phyloP scores from a whole-genome alignment of 2,113 vertebrate species.

The Vimba vimba region DNA sequence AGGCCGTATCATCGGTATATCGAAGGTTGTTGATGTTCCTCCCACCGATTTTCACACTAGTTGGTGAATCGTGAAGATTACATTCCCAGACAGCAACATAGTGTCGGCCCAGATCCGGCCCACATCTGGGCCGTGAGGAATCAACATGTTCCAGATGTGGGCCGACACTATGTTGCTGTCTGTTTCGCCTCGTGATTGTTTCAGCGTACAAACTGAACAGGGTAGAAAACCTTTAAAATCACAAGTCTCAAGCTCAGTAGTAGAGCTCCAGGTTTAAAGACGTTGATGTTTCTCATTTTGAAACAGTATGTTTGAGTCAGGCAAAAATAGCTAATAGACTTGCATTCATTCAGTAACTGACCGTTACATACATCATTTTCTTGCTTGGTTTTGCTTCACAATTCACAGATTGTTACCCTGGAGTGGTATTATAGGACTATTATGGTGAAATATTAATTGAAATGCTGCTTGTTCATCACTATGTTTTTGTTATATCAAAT shows the following conservation, averaged over 20 bases:
- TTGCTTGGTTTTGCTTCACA: background rate
- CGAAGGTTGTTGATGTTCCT: background rate
- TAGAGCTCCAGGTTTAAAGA: background rate
- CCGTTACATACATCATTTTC: no score
- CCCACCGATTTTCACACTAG: background rate
- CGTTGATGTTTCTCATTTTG: background rate
- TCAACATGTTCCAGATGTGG: no score
- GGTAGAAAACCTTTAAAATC: background rate
- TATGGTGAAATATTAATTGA: background rate
- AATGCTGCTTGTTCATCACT: background rate
- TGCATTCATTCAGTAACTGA: background rate
- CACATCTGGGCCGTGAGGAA: no score
- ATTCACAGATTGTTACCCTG: background rate
- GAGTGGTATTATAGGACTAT: background rate
- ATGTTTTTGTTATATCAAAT: no score
- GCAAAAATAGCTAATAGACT: background rate
- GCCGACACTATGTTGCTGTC: no score
- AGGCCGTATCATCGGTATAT: no score
- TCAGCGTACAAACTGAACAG: no score
- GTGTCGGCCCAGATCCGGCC: no score
- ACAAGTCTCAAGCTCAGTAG: background rate
- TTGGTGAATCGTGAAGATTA: background rate
- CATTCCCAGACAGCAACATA: no score
- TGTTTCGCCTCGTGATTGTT: no score
- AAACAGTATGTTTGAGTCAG: background rate